These are phyloP conservation scores for Lasioglossum lativentre DNA, from an alignment of 2,888 invertebrate species.

Conservation along the genomic window DNA sequence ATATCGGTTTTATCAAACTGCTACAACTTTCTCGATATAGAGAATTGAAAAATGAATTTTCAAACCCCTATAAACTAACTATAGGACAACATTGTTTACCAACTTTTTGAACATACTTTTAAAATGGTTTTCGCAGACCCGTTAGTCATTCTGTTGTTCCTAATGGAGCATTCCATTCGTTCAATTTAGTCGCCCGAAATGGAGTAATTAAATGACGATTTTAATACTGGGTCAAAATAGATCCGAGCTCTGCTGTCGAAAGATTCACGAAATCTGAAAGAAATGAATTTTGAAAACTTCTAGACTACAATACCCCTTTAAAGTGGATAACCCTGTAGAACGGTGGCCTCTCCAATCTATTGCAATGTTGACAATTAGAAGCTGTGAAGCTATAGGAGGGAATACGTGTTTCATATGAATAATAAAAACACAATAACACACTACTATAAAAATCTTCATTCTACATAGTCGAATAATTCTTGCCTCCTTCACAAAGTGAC, in stretches of 20 bases:
- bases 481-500: neutral
- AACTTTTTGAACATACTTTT: neutral
- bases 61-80: no score
- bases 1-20: neutral
- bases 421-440: neutral
- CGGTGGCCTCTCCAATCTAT: slow-evolving; percentile 1
- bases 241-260: neutral
- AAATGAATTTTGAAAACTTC: neutral
- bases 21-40: neutral
- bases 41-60: neutral
- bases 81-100: neutral
- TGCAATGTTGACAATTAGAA: neutral
- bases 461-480: neutral
- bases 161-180: neutral
- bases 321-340: neutral
- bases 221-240: neutral
- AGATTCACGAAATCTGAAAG: neutral
- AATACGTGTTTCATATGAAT: neutral
- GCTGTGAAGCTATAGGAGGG: neutral
- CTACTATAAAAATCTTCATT: neutral
- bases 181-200: neutral
- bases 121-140: neutral
- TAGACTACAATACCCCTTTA: neutral
- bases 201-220: neutral
- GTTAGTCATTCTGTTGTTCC: neutral